phyloP scores from a whole-genome alignment of 2,113 vertebrate species.

The Pangasianodon gigas region DNA sequence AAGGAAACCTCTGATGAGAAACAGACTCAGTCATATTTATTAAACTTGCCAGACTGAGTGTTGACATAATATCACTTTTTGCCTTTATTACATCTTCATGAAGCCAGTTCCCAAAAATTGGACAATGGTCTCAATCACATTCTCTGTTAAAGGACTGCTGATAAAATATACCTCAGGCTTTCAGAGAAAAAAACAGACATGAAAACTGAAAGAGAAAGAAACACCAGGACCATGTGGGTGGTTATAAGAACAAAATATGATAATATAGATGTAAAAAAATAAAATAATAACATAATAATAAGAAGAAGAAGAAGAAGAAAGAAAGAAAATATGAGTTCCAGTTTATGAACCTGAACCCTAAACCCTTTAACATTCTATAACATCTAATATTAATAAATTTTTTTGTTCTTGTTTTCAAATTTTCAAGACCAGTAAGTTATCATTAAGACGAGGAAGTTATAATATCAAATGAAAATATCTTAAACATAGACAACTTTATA shows the following conservation, averaged over 20 bases:
- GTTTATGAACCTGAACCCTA: too few species aligned
- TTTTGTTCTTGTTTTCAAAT: too few species aligned
- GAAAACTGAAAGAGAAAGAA: neutral
- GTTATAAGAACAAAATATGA: neutral
- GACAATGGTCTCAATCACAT: neutral
- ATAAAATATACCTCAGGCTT: neutral
- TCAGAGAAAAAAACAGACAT: neutral
- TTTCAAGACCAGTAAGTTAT: too few species aligned
- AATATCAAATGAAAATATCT: too few species aligned
- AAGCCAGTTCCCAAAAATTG: neutral
- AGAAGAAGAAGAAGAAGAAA: too few species aligned
- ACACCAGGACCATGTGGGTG: neutral
- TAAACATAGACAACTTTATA: neutral
- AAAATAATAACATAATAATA: too few species aligned
- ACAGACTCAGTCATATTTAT: conserved; percentile 2
- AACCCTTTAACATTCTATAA: neutral
- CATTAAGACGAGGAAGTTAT: too few species aligned
- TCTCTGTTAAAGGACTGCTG: neutral
- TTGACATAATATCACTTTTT: neutral
- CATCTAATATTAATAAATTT: neutral
- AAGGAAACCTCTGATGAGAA: conserved; percentile 15
- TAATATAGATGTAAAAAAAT: neutral
- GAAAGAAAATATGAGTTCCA: too few species aligned
- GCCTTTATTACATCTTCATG: neutral
- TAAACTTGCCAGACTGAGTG: neutral